Evolutionary conservation across 2,888 invertebrate species (phyloP).

Genomic region (Brenthis ino): DNA sequence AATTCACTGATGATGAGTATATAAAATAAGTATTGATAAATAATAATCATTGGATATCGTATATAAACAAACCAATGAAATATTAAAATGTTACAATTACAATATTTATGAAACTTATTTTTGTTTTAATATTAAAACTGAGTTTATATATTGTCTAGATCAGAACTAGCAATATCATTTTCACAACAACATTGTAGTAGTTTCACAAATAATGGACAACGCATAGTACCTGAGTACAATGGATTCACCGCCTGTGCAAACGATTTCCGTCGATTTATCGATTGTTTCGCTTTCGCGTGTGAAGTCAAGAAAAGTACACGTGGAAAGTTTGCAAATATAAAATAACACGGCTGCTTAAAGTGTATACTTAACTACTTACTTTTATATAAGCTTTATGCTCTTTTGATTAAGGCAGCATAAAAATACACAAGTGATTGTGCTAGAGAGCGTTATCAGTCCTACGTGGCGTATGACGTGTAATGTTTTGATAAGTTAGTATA

Average conservation of each 20-base stretch:
- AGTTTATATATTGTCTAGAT: too few relatives aligned
- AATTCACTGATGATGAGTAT: too few relatives aligned
- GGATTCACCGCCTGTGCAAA: conserved; percentile 57
- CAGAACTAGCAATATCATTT: not conserved
- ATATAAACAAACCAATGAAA: too few relatives aligned
- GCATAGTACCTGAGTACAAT: conserved; percentile 18
- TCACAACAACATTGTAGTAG: not conserved
- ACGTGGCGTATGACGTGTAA: conserved; percentile 70
- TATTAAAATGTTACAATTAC: too few relatives aligned
- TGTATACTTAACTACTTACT: conserved; percentile 42
- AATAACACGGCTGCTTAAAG: conserved; percentile 55
- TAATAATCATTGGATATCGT: too few relatives aligned
- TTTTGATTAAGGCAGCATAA: conserved; percentile 53
- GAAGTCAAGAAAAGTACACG: conserved; percentile 46
- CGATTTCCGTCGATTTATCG: conserved; percentile 55
- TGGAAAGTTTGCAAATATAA: conserved; percentile 41
- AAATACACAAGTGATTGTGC: conserved; percentile 30
- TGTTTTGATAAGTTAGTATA: conserved; percentile 32
- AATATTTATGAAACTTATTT: too few relatives aligned
- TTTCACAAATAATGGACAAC: conserved; percentile 10
- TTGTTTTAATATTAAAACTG: too few relatives aligned
- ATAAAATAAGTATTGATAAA: too few relatives aligned
- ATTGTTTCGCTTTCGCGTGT: conserved; percentile 52
- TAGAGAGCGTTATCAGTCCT: conserved; percentile 60
- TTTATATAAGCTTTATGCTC: conserved; percentile 44